These are phyloP conservation scores for Clanis bilineata DNA, from an alignment of 2,888 invertebrate species.

Conservation along the genomic window DNA sequence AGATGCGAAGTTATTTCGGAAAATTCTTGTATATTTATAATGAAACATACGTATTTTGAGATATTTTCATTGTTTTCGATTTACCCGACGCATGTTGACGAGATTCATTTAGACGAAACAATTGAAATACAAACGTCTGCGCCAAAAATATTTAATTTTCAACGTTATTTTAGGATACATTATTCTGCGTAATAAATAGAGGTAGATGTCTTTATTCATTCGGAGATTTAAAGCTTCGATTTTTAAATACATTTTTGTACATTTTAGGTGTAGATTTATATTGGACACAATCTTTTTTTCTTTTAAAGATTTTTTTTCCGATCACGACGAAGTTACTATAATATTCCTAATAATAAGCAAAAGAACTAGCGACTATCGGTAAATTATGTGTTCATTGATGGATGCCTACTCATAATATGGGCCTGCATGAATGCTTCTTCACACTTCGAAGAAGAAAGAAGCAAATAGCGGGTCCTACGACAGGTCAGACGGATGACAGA, in stretches of 20 bases:
- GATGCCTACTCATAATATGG: too few relatives aligned
- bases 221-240: not conserved
- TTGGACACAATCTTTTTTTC: too few relatives aligned
- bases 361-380: too few relatives aligned
- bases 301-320: too few relatives aligned
- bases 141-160: not conserved
- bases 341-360: too few relatives aligned
- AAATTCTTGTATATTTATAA: conserved; percentile 25
- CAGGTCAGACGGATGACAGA: too few relatives aligned
- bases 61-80: conserved; percentile 1
- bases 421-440: too few relatives aligned
- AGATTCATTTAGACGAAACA: not conserved
- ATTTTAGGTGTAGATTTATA: too few relatives aligned
- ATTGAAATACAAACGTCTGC: not conserved
- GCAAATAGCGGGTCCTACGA: too few relatives aligned
- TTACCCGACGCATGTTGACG: not conserved
- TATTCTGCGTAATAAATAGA: not conserved
- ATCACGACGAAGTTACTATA: too few relatives aligned
- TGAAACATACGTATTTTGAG: not conserved
- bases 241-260: not conserved
- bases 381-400: too few relatives aligned
- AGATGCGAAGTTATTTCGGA: conserved; percentile 38
- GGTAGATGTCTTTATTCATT: not conserved
- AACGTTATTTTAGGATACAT: not conserved
- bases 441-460: too few relatives aligned